A percentile compares a stretch with the other conserved stretches of the same genome.
Evolutionary conservation across 2,888 invertebrate species (phyloP).

Genomic region (Dysmachus trigonus): DNA sequence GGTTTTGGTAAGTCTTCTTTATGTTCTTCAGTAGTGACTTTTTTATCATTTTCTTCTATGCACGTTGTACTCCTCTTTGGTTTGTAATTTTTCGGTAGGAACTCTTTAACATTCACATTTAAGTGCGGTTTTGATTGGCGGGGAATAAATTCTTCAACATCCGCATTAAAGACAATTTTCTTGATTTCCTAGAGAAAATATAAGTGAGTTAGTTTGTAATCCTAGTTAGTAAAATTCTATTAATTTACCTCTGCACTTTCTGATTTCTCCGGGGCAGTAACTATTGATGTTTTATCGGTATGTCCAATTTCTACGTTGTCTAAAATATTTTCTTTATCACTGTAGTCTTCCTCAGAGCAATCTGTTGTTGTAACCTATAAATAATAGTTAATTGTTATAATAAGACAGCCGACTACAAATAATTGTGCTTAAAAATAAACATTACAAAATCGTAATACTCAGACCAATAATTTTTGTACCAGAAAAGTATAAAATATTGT

Average conservation of each 20-base stretch:
- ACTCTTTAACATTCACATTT: constrained; percentile 52
- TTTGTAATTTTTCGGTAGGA: constrained; percentile 47
- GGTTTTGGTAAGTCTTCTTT: neutral
- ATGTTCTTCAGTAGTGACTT: neutral
- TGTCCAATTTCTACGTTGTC: neutral
- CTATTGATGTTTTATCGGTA: neutral
- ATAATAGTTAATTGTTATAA: neutral
- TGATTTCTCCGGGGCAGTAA: neutral
- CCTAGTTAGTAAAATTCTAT: neutral
- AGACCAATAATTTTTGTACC: too few species aligned
- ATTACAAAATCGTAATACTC: too few species aligned
- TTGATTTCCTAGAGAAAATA: constrained; percentile 40
- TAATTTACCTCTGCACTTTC: constrained; percentile 37
- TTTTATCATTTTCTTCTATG: neutral
- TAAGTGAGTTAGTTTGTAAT: neutral
- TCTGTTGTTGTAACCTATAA: constrained; percentile 49
- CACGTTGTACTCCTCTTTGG: neutral
- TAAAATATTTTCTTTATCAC: constrained; percentile 37
- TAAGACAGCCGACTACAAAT: neutral
- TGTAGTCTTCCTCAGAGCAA: constrained; percentile 49
- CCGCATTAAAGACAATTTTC: constrained; percentile 46
- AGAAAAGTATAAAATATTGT: too few species aligned
- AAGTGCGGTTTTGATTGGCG: constrained; percentile 43
- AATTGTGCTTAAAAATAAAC: too few species aligned
- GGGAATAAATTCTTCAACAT: constrained; percentile 51